A percentile compares a stretch with the other conserved stretches of the same genome.
phyloP scores from a whole-genome alignment of 2,113 vertebrate species.

The Ranitomeya imitator region DNA sequence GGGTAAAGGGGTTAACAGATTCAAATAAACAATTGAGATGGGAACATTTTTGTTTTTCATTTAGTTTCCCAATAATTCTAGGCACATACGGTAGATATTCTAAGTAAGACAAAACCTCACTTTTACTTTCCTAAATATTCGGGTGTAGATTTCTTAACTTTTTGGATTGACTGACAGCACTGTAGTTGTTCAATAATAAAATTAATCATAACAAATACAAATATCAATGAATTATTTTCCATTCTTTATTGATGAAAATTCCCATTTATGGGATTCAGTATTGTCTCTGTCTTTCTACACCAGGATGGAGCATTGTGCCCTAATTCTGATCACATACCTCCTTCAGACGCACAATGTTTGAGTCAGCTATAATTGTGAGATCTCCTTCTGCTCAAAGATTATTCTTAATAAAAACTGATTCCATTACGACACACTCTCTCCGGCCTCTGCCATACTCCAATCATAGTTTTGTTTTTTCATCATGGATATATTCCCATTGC shows the following conservation, averaged over 20 bases:
- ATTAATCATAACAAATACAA: not conserved
- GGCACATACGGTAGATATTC: no score
- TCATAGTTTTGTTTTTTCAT: slow-evolving; percentile 43
- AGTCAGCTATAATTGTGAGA: slow-evolving; percentile 4
- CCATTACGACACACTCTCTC: slow-evolving; percentile 30
- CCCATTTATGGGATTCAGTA: not conserved
- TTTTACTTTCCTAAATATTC: no score
- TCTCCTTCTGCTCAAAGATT: slow-evolving; percentile 1
- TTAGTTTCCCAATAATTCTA: no score
- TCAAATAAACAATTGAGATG: no score
- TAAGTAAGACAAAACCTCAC: no score
- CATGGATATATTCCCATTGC: slow-evolving; percentile 47
- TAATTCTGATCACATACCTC: slow-evolving; percentile 17
- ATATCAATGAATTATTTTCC: not conserved
- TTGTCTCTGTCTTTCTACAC: not conserved
- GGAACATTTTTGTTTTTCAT: no score
- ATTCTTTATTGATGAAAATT: not conserved
- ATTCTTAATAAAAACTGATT: slow-evolving; percentile 44
- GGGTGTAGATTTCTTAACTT: no score
- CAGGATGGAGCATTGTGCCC: not conserved
- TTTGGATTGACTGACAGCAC: no score
- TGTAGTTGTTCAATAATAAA: not conserved
- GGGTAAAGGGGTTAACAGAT: no score
- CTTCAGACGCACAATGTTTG: not conserved
- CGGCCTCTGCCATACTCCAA: slow-evolving; percentile 45